These are phyloP conservation scores for Theretra japonica DNA, from an alignment of 2,888 invertebrate genomes.

Conservation along the genomic window DNA sequence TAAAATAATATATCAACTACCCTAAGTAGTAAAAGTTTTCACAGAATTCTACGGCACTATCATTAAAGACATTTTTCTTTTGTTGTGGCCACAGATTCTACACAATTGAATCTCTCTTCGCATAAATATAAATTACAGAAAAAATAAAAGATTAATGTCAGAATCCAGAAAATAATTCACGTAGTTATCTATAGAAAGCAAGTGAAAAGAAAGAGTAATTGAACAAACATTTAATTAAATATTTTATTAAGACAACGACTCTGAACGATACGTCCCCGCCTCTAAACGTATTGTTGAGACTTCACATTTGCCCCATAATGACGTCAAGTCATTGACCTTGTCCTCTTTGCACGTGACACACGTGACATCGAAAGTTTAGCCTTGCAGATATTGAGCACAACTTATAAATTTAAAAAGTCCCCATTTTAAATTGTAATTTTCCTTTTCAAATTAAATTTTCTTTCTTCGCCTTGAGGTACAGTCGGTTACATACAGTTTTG, in stretches of 20 bases:
- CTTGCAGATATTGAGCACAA: constrained; percentile 14
- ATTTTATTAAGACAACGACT: neutral
- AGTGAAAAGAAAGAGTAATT: too few relatives aligned
- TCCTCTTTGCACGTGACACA: constrained; percentile 45
- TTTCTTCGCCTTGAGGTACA: neutral
- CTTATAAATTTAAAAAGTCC: constrained; percentile 22
- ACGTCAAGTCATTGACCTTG: constrained; percentile 23
- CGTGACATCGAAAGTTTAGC: constrained; percentile 47
- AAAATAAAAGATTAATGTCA: too few relatives aligned
- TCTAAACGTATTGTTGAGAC: neutral
- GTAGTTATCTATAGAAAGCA: too few relatives aligned
- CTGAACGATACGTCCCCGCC: too few relatives aligned
- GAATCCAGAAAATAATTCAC: too few relatives aligned
- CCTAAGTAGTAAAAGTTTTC: too few relatives aligned
- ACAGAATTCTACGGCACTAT: too few relatives aligned
- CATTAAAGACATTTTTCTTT: too few relatives aligned
- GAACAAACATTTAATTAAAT: neutral
- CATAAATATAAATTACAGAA: too few relatives aligned
- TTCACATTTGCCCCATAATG: constrained; percentile 17
- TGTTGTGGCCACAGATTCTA: too few relatives aligned
- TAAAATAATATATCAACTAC: too few relatives aligned
- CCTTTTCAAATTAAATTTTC: neutral
- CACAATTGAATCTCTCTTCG: too few relatives aligned
- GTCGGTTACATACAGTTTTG: neutral
- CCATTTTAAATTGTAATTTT: constrained; percentile 37